Percentiles rank a stretch among this genome's conserved stretches.
Evolutionary conservation across 30 jellyfish, hydroid and myxozoan species (phyloP).

Genomic region (Clytia hemisphaerica): DNA sequence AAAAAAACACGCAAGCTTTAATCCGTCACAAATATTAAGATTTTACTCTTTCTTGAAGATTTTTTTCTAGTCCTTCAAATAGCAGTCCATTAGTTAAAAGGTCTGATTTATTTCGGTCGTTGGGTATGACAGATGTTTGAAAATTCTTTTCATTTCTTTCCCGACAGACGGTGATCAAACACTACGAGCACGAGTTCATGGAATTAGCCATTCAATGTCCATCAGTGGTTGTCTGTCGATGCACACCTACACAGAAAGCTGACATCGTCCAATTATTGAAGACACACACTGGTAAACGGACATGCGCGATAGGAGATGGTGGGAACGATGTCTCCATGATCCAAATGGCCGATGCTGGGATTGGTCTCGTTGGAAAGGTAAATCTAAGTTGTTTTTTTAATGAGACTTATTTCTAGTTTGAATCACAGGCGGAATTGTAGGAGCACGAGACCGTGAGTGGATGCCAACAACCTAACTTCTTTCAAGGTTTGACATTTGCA

Average conservation of each 20-base stretch:
- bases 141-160: neutral
- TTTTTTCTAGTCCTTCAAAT: too few species aligned
- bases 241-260: slow-evolving; percentile 97
- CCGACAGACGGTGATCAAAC: slow-evolving; percentile 76
- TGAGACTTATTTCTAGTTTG: too few species aligned
- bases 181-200: slow-evolving; percentile 96
- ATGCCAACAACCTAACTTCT: too few species aligned
- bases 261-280: slow-evolving; percentile 75
- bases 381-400: too few species aligned
- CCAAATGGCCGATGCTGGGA: slow-evolving; percentile 99
- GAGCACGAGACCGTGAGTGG: too few species aligned
- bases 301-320: slow-evolving; percentile 98
- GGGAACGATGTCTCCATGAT: slow-evolving; percentile 98
- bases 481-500: too few species aligned
- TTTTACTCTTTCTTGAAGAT: too few species aligned
- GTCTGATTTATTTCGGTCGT: too few species aligned
- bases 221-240: slow-evolving; percentile 94
- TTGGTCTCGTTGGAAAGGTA: slow-evolving; percentile 97
- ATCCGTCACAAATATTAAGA: too few species aligned
- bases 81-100: too few species aligned
- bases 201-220: slow-evolving; percentile 99
- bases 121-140: neutral
- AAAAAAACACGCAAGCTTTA: too few species aligned
- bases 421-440: too few species aligned
- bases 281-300: slow-evolving; percentile 82